phyloP scores from a whole-genome alignment of 1,140 invertebrate species.

The Holcopasites calliopsidis region DNA sequence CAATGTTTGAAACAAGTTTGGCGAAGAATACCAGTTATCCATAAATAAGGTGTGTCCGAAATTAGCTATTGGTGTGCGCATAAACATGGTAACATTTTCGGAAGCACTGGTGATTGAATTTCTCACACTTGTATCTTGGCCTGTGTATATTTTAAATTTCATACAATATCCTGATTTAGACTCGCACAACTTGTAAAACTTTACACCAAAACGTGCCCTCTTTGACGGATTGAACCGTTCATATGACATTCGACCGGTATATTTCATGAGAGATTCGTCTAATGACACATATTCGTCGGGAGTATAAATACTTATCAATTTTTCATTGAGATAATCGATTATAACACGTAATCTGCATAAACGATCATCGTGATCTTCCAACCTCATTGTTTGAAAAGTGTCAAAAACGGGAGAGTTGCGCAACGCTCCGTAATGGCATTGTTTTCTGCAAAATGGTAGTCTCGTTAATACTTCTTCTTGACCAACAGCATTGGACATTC shows the following conservation, averaged over 20 bases:
- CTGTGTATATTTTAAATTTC: slow-evolving; percentile 43
- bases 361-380: slow-evolving; percentile 18
- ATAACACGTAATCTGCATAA: slow-evolving; percentile 16
- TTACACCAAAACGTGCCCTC: slow-evolving; percentile 41
- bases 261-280: slow-evolving; percentile 52
- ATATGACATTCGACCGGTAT: slow-evolving; percentile 38
- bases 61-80: slow-evolving; percentile 61
- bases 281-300: slow-evolving; percentile 25
- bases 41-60: slow-evolving; percentile 69
- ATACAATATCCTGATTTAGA: slow-evolving; percentile 19
- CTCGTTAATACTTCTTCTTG: neutral
- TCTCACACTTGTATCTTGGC: neutral
- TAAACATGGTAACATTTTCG: slow-evolving; percentile 19
- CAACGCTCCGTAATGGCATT: neutral
- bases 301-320: slow-evolving; percentile 46
- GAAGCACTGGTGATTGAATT: slow-evolving; percentile 1
- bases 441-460: slow-evolving; percentile 7
- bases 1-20: slow-evolving; percentile 41
- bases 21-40: slow-evolving; percentile 74
- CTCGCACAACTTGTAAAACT: slow-evolving; percentile 52
- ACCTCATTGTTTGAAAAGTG: slow-evolving; percentile 46
- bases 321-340: slow-evolving; percentile 29
- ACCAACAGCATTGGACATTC: slow-evolving; percentile 16
- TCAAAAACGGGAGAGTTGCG: slow-evolving; percentile 7
- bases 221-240: slow-evolving; percentile 38